Base-by-base conservation (phyloP, 2,888 invertebrate genomes). In the Phyllotreta cruciferae region DNA sequence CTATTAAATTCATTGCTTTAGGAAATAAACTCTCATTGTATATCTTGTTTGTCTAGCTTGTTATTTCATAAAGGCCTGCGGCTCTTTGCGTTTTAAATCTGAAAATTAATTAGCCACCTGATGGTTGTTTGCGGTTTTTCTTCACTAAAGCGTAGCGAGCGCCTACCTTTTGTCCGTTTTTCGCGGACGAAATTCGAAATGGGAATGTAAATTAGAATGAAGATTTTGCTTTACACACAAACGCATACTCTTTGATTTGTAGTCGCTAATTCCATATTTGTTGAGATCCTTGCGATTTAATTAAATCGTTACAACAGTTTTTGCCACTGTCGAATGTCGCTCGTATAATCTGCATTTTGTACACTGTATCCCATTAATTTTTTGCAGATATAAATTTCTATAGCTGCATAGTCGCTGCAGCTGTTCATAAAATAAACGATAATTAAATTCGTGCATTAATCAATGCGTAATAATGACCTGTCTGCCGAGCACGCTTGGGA, bases 401-500 rank as follows among this genome's bases (percentile, higher is more conserved):
- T 52, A 52, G 38, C 52, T 37, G 52, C 52, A 52, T 37, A 3
- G 3, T 10, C 10, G 13, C 10, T 11, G 35, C 37, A 11, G 14
- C 49, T 6, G 34, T 49, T 35, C 11, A 49, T 8, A 49, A 49
- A 52, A 36, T 52, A 14, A 52, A 37, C 38, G 52, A 52, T 52
- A 52, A 52, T 52, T 52, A 52, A 52, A 52, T 52, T 37, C 37
- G 10, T 6, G 5, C 52, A 52, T 52, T 52, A 38, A 52, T 52
- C 37, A 52, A 52, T 52, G 37, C 38, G 38, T 14, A 37, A 37
- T 37, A 11, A 52, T 52, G 38, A 49, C 35, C 10, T 3, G 6
- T 52, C 6, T 52, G 52, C 13, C 13, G 10, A 38, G 13, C 14
- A 10, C 52, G 11, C 52, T 38, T 37, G 7, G 36, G 52, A 37